These are phyloP conservation scores for Puffinus mauretanicus DNA, from an alignment of 2,113 vertebrate genomes.

Conservation along the genomic window DNA sequence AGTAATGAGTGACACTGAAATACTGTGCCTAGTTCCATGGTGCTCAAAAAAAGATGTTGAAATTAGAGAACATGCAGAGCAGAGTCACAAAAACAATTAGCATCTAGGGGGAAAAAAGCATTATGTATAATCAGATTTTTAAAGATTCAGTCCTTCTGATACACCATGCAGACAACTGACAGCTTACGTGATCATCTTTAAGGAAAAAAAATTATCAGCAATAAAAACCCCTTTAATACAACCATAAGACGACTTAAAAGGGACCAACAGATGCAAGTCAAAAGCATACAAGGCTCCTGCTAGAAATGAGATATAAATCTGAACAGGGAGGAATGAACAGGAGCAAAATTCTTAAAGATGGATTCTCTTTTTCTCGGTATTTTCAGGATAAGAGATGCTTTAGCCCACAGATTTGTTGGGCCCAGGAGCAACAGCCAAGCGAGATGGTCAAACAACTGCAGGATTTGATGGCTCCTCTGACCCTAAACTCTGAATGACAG, in stretches of 20 bases:
- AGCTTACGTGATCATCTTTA: neutral
- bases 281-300: neutral
- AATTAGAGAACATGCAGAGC: neutral
- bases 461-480: neutral
- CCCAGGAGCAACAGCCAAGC: neutral
- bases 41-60: neutral
- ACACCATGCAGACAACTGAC: neutral
- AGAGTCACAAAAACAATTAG: neutral
- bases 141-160: slow-evolving; percentile 8
- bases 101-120: neutral
- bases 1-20: neutral
- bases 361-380: neutral
- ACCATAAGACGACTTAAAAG: neutral
- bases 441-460: neutral
- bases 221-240: neutral
- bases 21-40: neutral
- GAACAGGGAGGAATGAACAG: neutral
- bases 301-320: neutral
- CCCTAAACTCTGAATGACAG: neutral
- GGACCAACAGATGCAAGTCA: neutral
- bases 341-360: neutral
- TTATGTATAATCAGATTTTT: slow-evolving; percentile 19
- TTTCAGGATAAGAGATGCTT: neutral
- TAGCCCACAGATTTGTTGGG: neutral
- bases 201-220: neutral